These are phyloP conservation scores for Plebejus anna DNA, from an alignment of 2,888 invertebrate species.

Conservation along the genomic window DNA sequence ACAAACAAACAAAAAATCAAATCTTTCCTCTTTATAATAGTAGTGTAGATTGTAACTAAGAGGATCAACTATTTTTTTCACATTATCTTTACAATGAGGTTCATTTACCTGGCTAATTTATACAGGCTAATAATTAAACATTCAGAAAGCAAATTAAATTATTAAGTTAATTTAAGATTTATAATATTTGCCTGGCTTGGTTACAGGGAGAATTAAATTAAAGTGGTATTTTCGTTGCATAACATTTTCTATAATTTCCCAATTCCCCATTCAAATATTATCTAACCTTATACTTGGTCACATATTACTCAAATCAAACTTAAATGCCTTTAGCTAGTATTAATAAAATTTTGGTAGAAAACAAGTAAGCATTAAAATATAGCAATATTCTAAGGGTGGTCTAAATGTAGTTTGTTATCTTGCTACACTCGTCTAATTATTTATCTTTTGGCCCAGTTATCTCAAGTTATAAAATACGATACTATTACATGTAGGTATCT, in stretches of 20 bases:
- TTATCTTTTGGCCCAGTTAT: slow-evolving; percentile 6
- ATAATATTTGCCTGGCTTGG: background rate
- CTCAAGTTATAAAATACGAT: background rate
- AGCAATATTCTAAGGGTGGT: too few species aligned
- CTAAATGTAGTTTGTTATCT: slow-evolving; percentile 1
- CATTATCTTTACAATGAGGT: background rate
- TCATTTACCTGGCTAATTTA: background rate
- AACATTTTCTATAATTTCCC: background rate
- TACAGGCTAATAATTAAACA: background rate
- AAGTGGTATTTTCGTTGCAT: background rate
- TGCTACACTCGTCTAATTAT: background rate
- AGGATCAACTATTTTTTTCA: background rate
- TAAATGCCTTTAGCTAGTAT: too few species aligned
- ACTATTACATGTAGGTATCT: background rate
- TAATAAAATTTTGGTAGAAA: too few species aligned
- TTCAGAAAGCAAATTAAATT: slow-evolving; percentile 5
- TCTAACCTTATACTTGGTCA: background rate
- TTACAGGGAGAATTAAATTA: background rate
- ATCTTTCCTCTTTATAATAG: too few species aligned
- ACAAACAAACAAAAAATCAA: too few species aligned
- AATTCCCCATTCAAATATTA: background rate
- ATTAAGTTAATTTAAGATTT: background rate
- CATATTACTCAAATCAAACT: too few species aligned
- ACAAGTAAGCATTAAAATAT: too few species aligned
- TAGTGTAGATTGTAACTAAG: too few species aligned